Evolutionary conservation across 2,888 invertebrate species (phyloP), one percentile per base, ranked within the genome.

Genomic region (Cephus runcator): DNA sequence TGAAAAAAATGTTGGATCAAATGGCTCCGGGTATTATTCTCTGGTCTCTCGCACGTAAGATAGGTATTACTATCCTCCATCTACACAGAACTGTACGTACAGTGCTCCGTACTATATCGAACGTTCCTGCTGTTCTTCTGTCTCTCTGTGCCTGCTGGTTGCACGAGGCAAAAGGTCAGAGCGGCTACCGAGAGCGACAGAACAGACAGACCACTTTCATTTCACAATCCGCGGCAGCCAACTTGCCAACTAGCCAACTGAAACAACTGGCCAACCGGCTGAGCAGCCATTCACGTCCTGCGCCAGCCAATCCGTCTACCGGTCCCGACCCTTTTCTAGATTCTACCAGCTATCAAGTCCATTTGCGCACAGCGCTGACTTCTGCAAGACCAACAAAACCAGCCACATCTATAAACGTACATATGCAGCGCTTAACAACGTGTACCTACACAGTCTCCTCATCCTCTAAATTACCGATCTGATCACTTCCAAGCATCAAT

Each of bases 161-260:
- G 75, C 73, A 68, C 75, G 68, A 83, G 85, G 83, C 82, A 83
- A 87, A 87, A 88, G 88, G 85, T 88, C 85, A 86, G 69, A 75
- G 68, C 74, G 78, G 84, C 85, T 84, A 85, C 84, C 82, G 81
- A 77, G 73, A 81, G 77, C 80, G 77, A 81, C 83, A 82, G 82
- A 83, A 79, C 81, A 79, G 79, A 79, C 82, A 81, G 83, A 77
- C 81, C 77, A 80, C 85, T 83, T 86, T 84, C 83, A 81, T 88
- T 88, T 87, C 85, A 83, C 85, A 87, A 88, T 83, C 77, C 69
- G 56, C 69, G 74, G 73, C 56, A 69, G 71, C 36, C 68, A 56
- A 76, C 75, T 75, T 33, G 71, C 71, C 34, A 35, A 35, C 36
- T 69, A 35, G 69, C 68, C 56, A 35, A 30, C 33, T 56, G 9